Evolutionary conservation across 2,797 vertebrate species (phyloP).

Genomic region (Sebastolobus altivelis): DNA sequence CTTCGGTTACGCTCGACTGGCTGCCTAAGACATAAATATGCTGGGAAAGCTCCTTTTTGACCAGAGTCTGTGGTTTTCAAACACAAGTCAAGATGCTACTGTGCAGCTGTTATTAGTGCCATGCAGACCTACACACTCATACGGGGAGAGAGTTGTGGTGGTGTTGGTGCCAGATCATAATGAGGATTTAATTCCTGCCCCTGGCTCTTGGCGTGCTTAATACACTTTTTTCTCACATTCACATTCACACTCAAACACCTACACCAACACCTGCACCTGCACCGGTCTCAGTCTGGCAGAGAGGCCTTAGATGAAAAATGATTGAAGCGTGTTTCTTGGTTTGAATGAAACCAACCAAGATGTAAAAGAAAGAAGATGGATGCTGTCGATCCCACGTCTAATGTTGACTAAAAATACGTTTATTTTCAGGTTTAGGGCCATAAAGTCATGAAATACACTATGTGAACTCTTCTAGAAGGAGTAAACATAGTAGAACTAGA

Average conservation of each 20-base stretch:
- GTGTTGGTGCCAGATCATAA: conserved; percentile 72
- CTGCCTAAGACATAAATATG: conserved; percentile 16
- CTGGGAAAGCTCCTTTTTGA: conserved; percentile 25
- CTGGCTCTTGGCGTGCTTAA: conserved; percentile 69
- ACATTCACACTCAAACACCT: conserved; percentile 44
- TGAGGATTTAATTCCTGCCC: conserved; percentile 79
- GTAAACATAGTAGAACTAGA: background rate
- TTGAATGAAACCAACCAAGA: conserved; percentile 37
- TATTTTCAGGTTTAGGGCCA: background rate
- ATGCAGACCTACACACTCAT: conserved; percentile 6
- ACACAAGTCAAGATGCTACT: conserved; percentile 18
- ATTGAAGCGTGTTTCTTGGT: conserved; percentile 27
- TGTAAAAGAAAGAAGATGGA: conserved; percentile 20
- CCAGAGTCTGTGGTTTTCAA: conserved; percentile 27
- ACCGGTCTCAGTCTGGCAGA: conserved; percentile 43
- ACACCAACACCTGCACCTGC: conserved; percentile 48
- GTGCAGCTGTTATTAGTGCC: conserved; percentile 30
- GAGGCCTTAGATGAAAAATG: conserved; percentile 41
- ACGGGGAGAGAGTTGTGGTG: conserved; percentile 17
- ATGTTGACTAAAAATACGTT: background rate
- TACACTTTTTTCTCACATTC: conserved; percentile 13
- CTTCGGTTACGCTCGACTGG: conserved; percentile 12
- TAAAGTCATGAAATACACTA: conserved; percentile 6
- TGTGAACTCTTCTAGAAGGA: background rate
- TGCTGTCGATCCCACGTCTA: background rate